Evolutionary conservation across 64 coral and sea anemone species (phyloP), one percentile per base, ranked within the genome.

Genomic region (Montipora cactus): DNA sequence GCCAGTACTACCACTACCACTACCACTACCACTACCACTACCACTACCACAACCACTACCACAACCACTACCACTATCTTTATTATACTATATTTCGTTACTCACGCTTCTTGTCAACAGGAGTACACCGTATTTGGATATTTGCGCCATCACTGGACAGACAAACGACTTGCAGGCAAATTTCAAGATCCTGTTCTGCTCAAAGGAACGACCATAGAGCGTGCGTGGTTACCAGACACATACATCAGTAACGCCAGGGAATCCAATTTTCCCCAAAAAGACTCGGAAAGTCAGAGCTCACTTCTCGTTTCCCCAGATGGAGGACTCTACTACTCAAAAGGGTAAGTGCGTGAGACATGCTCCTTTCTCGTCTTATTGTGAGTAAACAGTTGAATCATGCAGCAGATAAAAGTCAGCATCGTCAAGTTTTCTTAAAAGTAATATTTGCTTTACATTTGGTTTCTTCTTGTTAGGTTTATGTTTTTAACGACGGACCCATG

Each of bases 71-170:
- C 0, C 53, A 3, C 7, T 11, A 11, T 57, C 53, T 57, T 8
- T 2, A 6, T 11, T 8, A 57, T 8, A 8, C 7, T 0, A 57
- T 57, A 64, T 64, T 64, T 7, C 13, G 14, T 12, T 4, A 64
- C 12, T 28, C 25, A 28, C 21, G 11, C 44, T 61, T 61, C 20
- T 51, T 51, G 23, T 23, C 50, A 37, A 64, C 37, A 96, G 95
- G 95, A 96, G 47, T 72, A 89, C 47, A 67, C 90, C 10, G 49
- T 96, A 49, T 94, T 90, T 89, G 44, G 89, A 0, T 97, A 94
- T 50, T 84, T 97, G 50, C 83, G 79, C 10, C 95, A 97, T 69
- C 83, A 83, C 19, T 97, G 95, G 95, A 89, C 66, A 44, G 95
- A 97, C 46, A 70, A 91, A 5, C 89, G 95, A 25, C 83, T 97